Conservation (phyloP, 2,113 vertebrate genomes). For the Phyllostomus hastatus region DNA sequence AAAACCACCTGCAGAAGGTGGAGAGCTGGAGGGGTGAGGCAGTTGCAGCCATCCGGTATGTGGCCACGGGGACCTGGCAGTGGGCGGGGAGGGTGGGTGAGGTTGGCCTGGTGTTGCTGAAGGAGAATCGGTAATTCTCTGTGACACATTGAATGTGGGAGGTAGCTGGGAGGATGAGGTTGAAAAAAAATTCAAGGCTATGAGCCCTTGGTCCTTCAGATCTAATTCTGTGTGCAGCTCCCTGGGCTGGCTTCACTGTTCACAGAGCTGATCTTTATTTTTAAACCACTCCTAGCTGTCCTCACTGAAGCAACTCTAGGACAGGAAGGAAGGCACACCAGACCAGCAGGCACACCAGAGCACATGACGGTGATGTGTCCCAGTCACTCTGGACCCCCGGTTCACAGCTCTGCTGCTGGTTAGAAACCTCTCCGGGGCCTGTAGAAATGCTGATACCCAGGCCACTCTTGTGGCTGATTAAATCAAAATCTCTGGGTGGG, state of each 20-base stretch:
- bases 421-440: neutral
- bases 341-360: neutral
- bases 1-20: neutral
- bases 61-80: neutral
- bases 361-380: neutral
- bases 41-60: neutral
- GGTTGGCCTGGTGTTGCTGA: fast-evolving
- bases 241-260: neutral
- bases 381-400: neutral
- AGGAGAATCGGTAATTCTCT: neutral
- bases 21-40: neutral
- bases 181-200: neutral
- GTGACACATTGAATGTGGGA: neutral
- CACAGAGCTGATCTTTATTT: neutral
- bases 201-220: neutral
- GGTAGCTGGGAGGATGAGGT: neutral
- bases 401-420: neutral
- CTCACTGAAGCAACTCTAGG: neutral
- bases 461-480: neutral
- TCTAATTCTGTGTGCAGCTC: neutral
- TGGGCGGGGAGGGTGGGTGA: fast-evolving
- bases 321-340: neutral
- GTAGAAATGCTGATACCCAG: neutral
- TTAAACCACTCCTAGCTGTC: neutral
- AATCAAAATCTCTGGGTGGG: neutral